Evolutionary conservation across 2,888 invertebrate genomes (phyloP), one percentile per base, ranked within the genome.

Genomic region (Drosophila meridionalis): DNA sequence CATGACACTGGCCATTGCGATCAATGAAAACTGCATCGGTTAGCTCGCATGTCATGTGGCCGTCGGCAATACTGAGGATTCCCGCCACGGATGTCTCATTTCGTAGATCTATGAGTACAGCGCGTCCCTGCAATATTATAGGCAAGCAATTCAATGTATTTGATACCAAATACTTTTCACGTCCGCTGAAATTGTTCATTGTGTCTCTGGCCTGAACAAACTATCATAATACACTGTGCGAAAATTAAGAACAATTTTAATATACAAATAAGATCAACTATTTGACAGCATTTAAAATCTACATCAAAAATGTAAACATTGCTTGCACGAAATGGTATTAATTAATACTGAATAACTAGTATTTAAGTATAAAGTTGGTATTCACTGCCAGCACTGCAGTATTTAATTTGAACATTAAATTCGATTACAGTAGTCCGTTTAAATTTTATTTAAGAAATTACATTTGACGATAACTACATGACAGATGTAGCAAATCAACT

Each of bases 21-120:
- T 93, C 92, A 8, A 93, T 92, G 43, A 92, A 92, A 3, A 93
- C 93, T 0, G 77, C 92, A 50, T 92, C 76, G 0, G 71, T 71
- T 40, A 93, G 72, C 32, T 89, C 87, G 5, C 93, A 89, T 38
- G 92, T 93, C 93, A 93, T 93, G 64, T 86, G 88, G 0, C 93
- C 93, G 66, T 93, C 93, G 3, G 90, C 84, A n/a, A 76, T 73
- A 6, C 83, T 81, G 6, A 93, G 78, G 3, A 89, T 87, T 2
- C 93, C 93, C 1, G 93, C 93, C 4, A 93, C 91, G 0, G 92
- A 91, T 9, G 91, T 92, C 59, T 93, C 93, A 73, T 93, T 93
- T 3, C 83, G 79, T 3, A 93, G 75, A 80, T 93, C 93, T 12
- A 93, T 91, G 8, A 93, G 74, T n/a, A 93, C 90, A 0, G 91